Conservation (phyloP, 2,888 invertebrate genomes). For the Sesia bembeciformis region DNA sequence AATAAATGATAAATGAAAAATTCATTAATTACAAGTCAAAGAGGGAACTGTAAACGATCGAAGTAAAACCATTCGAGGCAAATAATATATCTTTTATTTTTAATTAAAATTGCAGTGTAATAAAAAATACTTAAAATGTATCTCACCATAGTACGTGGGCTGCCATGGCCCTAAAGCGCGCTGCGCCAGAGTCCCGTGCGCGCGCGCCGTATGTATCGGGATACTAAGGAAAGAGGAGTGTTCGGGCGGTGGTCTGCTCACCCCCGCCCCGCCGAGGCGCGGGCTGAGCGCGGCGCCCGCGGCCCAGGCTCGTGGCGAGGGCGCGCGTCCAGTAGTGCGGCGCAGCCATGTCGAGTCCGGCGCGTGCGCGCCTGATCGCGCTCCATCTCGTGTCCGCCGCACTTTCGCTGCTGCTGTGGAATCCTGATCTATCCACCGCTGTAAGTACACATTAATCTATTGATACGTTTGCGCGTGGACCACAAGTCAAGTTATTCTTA, state of each 20-base stretch:
- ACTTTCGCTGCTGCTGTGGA: constrained; percentile 43
- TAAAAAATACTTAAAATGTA: neutral
- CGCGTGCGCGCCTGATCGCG: constrained; percentile 59
- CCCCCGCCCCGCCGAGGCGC: constrained; percentile 39
- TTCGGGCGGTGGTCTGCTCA: constrained; percentile 42
- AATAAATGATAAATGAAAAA: too few species aligned
- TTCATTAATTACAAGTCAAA: too few species aligned
- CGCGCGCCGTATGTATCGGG: constrained; percentile 70
- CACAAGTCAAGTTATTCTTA: neutral
- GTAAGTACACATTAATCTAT: constrained; percentile 36
- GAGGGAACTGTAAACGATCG: too few species aligned
- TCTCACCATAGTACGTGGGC: constrained; percentile 66
- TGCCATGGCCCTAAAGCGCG: constrained; percentile 68
- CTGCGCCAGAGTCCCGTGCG: constrained; percentile 68
- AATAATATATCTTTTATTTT: neutral
- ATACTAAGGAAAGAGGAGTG: constrained; percentile 66
- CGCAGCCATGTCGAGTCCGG: constrained; percentile 72
- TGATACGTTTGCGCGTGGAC: neutral
- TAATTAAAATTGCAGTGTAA: neutral
- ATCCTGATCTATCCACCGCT: constrained; percentile 38
- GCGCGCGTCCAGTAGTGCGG: constrained; percentile 65
- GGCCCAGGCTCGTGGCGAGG: constrained; percentile 33
- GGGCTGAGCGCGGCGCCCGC: constrained; percentile 21
- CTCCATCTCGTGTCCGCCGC: constrained; percentile 45
- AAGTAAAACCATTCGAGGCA: neutral